Base-by-base conservation (phyloP, 2,113 vertebrate species). In the Edolisoma coerulescens region DNA sequence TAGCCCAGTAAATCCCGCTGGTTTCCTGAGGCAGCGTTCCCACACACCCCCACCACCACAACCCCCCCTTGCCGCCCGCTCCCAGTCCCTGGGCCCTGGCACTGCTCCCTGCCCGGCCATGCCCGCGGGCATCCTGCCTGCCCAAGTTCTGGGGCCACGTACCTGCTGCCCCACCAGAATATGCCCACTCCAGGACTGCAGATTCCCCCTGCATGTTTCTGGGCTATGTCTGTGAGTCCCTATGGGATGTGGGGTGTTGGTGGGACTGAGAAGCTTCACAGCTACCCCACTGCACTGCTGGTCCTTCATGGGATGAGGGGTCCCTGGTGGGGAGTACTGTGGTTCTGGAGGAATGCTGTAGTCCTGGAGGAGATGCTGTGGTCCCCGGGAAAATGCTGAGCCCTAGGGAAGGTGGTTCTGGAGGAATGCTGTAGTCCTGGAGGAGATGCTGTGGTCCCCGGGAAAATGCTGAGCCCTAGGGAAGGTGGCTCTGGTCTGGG, bases 21-120 rank as follows among this genome's bases (percentile, higher is more conserved):
- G 95, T 96, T 97, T 97, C 96, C 97, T 97, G 97, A 96, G 92
- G 82, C 95, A 90, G 88, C 12, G 77, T 97, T 97, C 97, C 97
- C 97, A 97, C 96, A 95, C 80, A 52, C 52, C 73, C 89, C 71
- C 61, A 19, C 32, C 56, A 61, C 26, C 23, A 35, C 33, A 24
- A 28, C 4, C 15, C 16, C 39, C 17, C 59, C 26, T 26, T 4
- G 2, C 32, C 0, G 20, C 41, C 44, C 68, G 7, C 53, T 82
- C 74, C 39, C 44, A 49, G 35, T 69, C 73, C 32, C 64, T 8
- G 4, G 45, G 32, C 35, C 80, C 56, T 90, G 95, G 92, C 92
- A 92, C 68, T 0, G 0, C 41, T 83, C 44, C 13, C n/a, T 3
- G 16, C 65, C 56, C 0, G 0, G 35, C 80, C 23, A 1, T 88